phyloP scores from a whole-genome alignment of 2,888 invertebrate genomes.

The Blastobasis adustella region DNA sequence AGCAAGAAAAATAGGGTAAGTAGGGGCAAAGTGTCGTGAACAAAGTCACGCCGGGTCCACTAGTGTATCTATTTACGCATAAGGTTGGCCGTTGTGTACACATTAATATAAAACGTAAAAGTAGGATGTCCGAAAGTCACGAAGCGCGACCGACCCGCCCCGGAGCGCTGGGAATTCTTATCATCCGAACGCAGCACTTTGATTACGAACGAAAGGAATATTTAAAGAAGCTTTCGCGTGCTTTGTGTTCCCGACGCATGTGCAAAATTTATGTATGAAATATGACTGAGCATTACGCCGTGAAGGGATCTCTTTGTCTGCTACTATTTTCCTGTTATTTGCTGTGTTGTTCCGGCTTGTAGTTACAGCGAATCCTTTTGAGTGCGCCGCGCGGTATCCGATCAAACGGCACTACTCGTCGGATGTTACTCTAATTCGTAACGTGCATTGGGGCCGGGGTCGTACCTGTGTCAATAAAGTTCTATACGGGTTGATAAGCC shows the following conservation, averaged over 20 bases:
- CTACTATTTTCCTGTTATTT: conserved; percentile 24
- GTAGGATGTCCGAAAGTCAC: neutral
- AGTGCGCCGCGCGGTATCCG: neutral
- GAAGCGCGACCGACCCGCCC: conserved; percentile 18
- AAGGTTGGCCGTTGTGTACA: neutral
- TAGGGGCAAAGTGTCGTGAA: neutral
- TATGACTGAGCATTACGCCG: conserved; percentile 39
- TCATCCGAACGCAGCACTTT: conserved; percentile 67
- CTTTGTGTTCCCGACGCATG: conserved; percentile 57
- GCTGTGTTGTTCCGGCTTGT: conserved; percentile 5
- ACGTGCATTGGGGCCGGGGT: neutral
- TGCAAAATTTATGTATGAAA: conserved; percentile 57
- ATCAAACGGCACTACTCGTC: neutral
- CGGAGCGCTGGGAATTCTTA: conserved; percentile 64
- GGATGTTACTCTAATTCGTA: conserved; percentile 2
- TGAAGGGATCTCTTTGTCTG: conserved; percentile 25
- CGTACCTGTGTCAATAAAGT: conserved; percentile 5
- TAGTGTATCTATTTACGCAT: neutral
- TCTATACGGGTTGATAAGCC: conserved; percentile 14
- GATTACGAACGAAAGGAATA: conserved; percentile 67
- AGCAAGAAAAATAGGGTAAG: too few relatives aligned
- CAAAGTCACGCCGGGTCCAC: neutral
- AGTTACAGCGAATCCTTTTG: neutral
- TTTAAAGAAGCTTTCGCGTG: conserved; percentile 59
- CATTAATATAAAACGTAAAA: too few relatives aligned